Base-by-base conservation (phyloP, 2,113 vertebrate species). In the Labeo rohita region DNA sequence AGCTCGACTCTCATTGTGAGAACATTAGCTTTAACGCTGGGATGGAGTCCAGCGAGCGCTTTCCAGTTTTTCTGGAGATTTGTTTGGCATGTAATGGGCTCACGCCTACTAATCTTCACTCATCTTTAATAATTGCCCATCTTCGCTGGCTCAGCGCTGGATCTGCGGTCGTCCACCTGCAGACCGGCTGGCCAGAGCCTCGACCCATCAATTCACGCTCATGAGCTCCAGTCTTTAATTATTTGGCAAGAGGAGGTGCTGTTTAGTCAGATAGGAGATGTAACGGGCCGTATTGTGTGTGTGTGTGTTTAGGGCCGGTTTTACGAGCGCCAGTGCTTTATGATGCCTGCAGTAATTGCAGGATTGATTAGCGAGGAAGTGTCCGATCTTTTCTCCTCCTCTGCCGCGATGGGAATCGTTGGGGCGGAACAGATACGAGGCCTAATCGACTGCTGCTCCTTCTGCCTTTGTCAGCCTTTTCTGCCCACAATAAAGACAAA, bases 401-500 rank as follows among this genome's bases (percentile, higher is more conserved):
- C 89, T 88, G 89, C 89, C 89, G 81, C 6, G 28, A 74, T 34
- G 59, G 36, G 88, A 90, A 72, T 65, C 65, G 81, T 92, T 83
- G 49, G 89, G 89, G 88, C 87, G 88, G 83, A 79, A 85, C 91
- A 91, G 88, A 90, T 90, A 87, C 90, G 78, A 88, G 89, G 87
- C 79, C 84, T 94, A 92, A 94, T 94, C 87, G 81, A 93, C 92
- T 90, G 89, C 77, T 81, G 56, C 77, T 86, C 87, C 49, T 88
- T 59, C 91, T 92, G 88, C 82, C 43, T 75, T 77, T 79, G 80
- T 89, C 78, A 76, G 84, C 85, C 70, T 92, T 89, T 84, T 93
- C 91, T 94, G 91, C 89, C 85, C 86, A 91, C 91, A 93, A 94
- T 93, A 94, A 92, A 93, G 90, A 91, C 80, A 90, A 90, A 94